Base-by-base conservation (phyloP, 1,140 invertebrate species). In the Drosophila ogumai region DNA sequence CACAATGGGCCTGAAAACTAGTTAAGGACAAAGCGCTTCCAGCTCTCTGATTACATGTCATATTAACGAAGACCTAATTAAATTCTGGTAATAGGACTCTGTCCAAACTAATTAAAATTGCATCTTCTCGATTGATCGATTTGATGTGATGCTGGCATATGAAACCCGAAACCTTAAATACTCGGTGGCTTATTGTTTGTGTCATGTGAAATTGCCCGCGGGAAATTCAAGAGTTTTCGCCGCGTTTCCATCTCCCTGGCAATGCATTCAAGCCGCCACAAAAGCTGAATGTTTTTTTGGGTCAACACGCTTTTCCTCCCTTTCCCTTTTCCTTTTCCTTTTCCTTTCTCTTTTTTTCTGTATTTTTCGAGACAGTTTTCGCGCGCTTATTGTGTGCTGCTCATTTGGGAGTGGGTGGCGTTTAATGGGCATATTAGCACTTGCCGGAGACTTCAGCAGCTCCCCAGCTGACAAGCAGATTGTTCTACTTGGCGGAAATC, bases 361-460 rank as follows among this genome's bases (percentile, higher is more conserved):
- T 77, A 54, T 63, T 73, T 60, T 54, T 73, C 25, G 56, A 56
- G 44, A 82, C 79, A 68, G 46, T 75, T 84, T 76, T 50, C 54
- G 38, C 71, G 49, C 49, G 17, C 52, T 63, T 57, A 73, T 76
- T 78, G 65, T 71, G 55, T 44, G 22, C 58, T 79, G 57, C 47
- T 63, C 77, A 60, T 54, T 57, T 79, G 32, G 46, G 25, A 60
- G 73, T 61, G 82, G 72, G 46, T 31, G 46, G 46, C 19, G 10
- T 46, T 59, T 75, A 84, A 81, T 64, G 59, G 75, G 78, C 59
- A 69, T 81, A 77, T 77, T 77, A 77, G 55, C 63, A 76, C 74
- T 77, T 55, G 32, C 17, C 22, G 63, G 40, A 10, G 55, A 59
- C 41, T 49, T 64, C 38, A 57, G 22, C n/a, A 36, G 25, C 72